Percentiles rank a stretch among this genome's conserved stretches.
Conservation (phyloP, 1,140 invertebrate genomes). For the Episyrphus balteatus region DNA sequence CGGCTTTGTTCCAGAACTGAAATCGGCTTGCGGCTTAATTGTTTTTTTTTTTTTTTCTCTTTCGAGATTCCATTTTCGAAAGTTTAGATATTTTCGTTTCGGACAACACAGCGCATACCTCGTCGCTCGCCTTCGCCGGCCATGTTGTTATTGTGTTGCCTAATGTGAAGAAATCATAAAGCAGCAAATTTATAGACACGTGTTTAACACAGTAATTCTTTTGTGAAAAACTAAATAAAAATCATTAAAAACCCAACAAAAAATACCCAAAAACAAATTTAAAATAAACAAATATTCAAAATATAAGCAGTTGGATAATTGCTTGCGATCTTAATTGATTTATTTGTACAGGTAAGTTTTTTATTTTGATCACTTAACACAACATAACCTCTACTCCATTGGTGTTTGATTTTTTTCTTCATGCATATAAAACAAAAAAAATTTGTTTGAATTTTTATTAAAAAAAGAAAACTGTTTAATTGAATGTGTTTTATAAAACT, state of each 20-base stretch:
- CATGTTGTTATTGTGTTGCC: constrained; percentile 33
- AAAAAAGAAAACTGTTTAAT: too few species aligned
- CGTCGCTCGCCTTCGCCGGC: constrained; percentile 20
- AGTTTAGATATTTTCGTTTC: too few species aligned
- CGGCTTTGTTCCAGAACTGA: too few species aligned
- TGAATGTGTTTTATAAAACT: too few species aligned
- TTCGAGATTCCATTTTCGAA: too few species aligned
- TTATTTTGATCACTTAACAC: constrained; percentile 7
- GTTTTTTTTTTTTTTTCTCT: too few species aligned
- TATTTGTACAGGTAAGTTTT: neutral
- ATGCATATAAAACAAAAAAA: constrained; percentile 27
- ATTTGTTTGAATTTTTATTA: too few species aligned
- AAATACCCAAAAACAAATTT: constrained; percentile 7
- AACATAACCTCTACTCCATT: constrained; percentile 6
- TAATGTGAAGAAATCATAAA: constrained; percentile 15
- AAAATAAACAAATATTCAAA: constrained; percentile 7
- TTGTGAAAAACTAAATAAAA: constrained; percentile 3
- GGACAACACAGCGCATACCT: too few species aligned
- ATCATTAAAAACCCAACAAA: constrained; percentile 11
- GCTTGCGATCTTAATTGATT: neutral
- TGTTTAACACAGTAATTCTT: constrained; percentile 26
- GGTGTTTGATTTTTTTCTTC: constrained; percentile 11
- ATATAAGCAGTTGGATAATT: neutral
- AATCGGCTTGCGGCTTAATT: too few species aligned
- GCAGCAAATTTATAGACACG: constrained; percentile 18